Conservation (phyloP, 2,113 vertebrate species). For the Gobiocypris rarus region DNA sequence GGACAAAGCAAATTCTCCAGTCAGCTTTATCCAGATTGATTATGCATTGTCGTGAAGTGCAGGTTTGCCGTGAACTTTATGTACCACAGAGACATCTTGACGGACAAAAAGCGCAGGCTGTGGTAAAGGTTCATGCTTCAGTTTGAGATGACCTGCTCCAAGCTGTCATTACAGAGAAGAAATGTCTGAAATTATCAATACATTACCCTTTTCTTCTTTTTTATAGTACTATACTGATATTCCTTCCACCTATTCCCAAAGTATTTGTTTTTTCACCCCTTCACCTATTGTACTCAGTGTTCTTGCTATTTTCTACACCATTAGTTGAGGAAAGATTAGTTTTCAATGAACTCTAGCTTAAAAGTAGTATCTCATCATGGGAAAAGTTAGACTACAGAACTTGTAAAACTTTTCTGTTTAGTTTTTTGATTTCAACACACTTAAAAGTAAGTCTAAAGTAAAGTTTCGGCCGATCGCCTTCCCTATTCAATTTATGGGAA, state of each 20-base stretch:
- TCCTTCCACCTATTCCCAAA: conserved; percentile 5
- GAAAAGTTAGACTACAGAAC: conserved; percentile 2
- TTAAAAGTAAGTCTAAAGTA: too few species aligned
- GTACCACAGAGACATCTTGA: not conserved
- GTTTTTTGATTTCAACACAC: too few species aligned
- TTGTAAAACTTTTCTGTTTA: not conserved
- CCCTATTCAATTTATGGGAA: too few species aligned
- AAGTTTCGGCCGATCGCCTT: too few species aligned
- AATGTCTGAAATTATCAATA: not conserved
- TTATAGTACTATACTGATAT: not conserved
- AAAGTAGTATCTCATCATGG: not conserved
- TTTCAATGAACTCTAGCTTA: not conserved
- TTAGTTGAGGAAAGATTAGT: not conserved
- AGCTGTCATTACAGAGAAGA: not conserved
- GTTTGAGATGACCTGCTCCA: not conserved
- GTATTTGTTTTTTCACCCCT: conserved; percentile 8
- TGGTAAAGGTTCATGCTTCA: not conserved
- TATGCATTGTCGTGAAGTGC: not conserved
- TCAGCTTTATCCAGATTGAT: conserved; percentile 4
- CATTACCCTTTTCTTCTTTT: not conserved
- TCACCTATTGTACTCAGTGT: not conserved
- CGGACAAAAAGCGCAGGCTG: not conserved
- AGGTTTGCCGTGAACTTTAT: not conserved
- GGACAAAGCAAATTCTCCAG: conserved; percentile 1
- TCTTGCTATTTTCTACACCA: not conserved